Conservation (phyloP, 2,797 vertebrate genomes). For the Setipinna tenuifilis region DNA sequence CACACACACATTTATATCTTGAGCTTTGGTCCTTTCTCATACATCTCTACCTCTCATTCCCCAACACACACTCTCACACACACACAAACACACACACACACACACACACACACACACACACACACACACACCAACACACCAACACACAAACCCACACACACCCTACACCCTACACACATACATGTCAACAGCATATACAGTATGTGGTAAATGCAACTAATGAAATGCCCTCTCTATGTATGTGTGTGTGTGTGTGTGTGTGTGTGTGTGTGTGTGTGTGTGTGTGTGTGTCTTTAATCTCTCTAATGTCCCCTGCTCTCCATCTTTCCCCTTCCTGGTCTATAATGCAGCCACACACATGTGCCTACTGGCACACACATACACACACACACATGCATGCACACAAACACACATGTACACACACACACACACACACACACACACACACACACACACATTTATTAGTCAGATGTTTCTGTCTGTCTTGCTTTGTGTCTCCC, state of each 20-base stretch:
- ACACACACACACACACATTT: neutral
- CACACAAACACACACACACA: neutral
- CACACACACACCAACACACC: neutral
- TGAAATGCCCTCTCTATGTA: too few relatives aligned
- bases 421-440: neutral
- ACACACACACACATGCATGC: neutral
- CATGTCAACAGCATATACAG: too few relatives aligned
- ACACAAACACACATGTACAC: neutral
- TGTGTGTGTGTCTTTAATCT: too few relatives aligned
- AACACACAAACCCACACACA: neutral
- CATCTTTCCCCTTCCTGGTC: too few relatives aligned
- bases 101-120: neutral
- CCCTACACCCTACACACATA: neutral
- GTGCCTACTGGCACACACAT: neutral
- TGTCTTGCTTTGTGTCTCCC: neutral
- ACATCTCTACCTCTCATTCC: too few relatives aligned
- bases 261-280: too few relatives aligned
- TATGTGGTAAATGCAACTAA: too few relatives aligned
- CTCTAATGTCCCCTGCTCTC: too few relatives aligned
- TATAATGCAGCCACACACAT: too few relatives aligned
- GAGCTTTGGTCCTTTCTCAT: too few relatives aligned
- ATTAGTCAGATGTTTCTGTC: neutral
- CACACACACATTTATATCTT: too few relatives aligned
- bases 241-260: too few relatives aligned
- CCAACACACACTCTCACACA: neutral